phyloP scores from a whole-genome alignment of 2,888 invertebrate genomes.

The Pristionchus arcanus region DNA sequence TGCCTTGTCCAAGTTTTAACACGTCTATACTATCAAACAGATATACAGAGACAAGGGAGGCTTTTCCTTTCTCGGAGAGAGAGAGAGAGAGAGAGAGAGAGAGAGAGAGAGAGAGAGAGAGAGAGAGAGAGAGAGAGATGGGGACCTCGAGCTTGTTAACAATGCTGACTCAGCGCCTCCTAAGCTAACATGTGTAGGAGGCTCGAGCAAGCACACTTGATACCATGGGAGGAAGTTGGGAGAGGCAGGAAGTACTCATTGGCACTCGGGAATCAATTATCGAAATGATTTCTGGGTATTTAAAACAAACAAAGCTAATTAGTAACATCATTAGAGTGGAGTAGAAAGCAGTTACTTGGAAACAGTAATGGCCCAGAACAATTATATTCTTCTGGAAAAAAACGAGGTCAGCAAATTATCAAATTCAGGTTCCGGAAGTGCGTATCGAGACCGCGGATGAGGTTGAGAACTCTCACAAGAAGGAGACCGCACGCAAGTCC shows the following conservation, averaged over 20 bases:
- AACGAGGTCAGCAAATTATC: too few relatives aligned
- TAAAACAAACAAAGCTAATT: too few relatives aligned
- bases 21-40: too few relatives aligned
- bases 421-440: conserved; percentile 46
- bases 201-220: not conserved
- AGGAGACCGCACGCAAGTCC: not conserved
- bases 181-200: conserved; percentile 22
- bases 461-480: conserved; percentile 12
- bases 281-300: too few relatives aligned
- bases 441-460: conserved; percentile 44
- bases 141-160: conserved; percentile 31
- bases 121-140: not conserved
- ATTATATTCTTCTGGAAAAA: too few relatives aligned
- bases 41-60: too few relatives aligned
- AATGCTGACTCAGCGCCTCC: conserved; percentile 33
- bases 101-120: not conserved
- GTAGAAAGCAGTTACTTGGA: not conserved
- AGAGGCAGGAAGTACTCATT: not conserved
- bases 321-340: not conserved
- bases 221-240: not conserved
- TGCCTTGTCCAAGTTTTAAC: too few relatives aligned
- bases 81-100: not conserved
- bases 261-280: not conserved
- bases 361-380: too few relatives aligned
- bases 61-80: not conserved